Evolutionary conservation across 2,113 vertebrate genomes (phyloP), one percentile per base, ranked within the genome.

Genomic region (Gambusia affinis): DNA sequence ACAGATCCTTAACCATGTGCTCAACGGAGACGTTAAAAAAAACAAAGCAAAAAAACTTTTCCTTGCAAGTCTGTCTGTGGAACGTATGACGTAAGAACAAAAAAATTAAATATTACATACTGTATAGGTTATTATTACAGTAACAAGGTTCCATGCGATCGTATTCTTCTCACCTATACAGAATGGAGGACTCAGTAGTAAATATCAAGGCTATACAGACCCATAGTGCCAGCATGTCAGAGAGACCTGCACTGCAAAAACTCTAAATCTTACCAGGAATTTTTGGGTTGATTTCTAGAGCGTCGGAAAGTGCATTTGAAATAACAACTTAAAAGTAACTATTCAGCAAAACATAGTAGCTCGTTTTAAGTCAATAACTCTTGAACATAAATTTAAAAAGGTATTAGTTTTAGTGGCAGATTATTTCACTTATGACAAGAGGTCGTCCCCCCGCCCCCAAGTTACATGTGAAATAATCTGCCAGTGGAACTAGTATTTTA

Each of bases 111-210:
- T 93, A 93, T 88, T 75, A 90, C 92, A 95, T 96, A 95, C 94
- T 96, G 95, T 96, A 95, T 95, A 96, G 95, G 95, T 95, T 96
- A 96, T 95, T 95, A 95, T 95, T 96, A 95, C 94, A 96, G 95
- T 95, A 94, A 96, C 92, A 96, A 91, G 79, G 76, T 93, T 94
- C 94, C 95, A 95, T 96, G 96, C 95, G 94, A 92, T 92, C 91
- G 79, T 88, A 60, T 85, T 87, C 87, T 94, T 90, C 91, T 95
- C 91, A 93, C 94, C 95, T 96, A 93, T 93, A 94, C 94, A 95
- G 93, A 96, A 90, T 87, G 88, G 92, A 95, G 93, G 93, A 89
- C 92, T 97, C 96, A 97, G 96, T 97, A 96, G 96, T 97, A 96
- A 94, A 91, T 95, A 95, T 92, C 92, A 92, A 95, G 90, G 94